These are phyloP conservation scores for Isaurus tuberculatus DNA, from an alignment of 92 coral and sea anemone genomes.

Conservation along the genomic window DNA sequence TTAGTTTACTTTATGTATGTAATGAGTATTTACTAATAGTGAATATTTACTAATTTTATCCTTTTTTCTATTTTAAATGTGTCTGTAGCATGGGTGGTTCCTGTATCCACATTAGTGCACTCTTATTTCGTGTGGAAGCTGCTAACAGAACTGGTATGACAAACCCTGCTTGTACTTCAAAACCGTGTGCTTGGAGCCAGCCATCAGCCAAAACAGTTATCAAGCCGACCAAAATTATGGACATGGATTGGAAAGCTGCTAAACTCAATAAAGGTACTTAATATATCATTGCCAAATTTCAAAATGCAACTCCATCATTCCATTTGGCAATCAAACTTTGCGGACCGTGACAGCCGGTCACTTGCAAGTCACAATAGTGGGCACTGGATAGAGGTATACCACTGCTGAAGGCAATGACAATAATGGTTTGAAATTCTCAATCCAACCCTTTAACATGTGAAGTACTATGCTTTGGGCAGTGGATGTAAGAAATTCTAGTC, in stretches of 20 bases:
- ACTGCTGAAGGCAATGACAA: slow-evolving; percentile 14
- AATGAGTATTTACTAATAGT: neutral
- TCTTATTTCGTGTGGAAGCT: slow-evolving; percentile 37
- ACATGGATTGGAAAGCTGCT: slow-evolving; percentile 74
- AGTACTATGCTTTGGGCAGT: slow-evolving; percentile 14
- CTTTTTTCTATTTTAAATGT: slow-evolving; percentile 25
- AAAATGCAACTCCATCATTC: too few species aligned
- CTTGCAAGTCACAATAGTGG: slow-evolving; percentile 14
- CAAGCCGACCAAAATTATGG: slow-evolving; percentile 58
- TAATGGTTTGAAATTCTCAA: slow-evolving; percentile 12
- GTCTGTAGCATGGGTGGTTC: slow-evolving; percentile 51
- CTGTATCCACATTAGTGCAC: slow-evolving; percentile 47
- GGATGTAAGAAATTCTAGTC: slow-evolving; percentile 7
- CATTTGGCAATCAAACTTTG: too few species aligned
- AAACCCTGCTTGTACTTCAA: slow-evolving; percentile 44
- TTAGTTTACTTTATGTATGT: neutral
- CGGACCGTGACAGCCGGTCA: slow-evolving; percentile 8
- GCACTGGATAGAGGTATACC: slow-evolving; percentile 15
- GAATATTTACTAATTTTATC: neutral
- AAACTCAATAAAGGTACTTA: slow-evolving; percentile 71
- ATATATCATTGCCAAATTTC: neutral
- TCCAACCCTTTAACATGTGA: slow-evolving; percentile 14
- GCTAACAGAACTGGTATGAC: slow-evolving; percentile 42
- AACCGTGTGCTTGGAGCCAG: slow-evolving; percentile 32
- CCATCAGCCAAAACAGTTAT: slow-evolving; percentile 65